These are phyloP conservation scores for Enteromius radiatus DNA, from an alignment of 2,797 vertebrate genomes.

Conservation along the genomic window DNA sequence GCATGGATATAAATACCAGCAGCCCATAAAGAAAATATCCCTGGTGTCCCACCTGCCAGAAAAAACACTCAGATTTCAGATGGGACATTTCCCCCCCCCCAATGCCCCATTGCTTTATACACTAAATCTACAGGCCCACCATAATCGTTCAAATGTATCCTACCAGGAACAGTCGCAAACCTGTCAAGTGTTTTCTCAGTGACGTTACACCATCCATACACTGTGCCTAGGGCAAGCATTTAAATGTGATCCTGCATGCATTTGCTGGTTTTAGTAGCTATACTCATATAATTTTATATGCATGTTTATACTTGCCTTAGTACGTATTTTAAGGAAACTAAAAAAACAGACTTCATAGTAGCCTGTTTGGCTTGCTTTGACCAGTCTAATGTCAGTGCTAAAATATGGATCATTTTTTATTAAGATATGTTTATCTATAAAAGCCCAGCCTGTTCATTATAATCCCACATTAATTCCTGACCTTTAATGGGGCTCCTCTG, in stretches of 20 bases:
- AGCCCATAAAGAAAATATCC: conserved; percentile 39
- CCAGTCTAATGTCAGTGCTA: conserved; percentile 40
- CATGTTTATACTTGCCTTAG: background rate
- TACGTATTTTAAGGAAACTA: background rate
- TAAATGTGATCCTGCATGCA: conserved; percentile 8
- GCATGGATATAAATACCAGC: conserved; percentile 34
- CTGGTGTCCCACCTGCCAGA: conserved; percentile 24
- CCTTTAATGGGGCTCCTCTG: conserved; percentile 49
- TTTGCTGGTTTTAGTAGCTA: background rate
- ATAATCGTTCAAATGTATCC: conserved; percentile 12
- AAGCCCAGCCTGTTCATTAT: conserved; percentile 50
- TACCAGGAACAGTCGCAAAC: conserved; percentile 15
- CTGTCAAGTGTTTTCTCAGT: conserved; percentile 15
- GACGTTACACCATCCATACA: background rate
- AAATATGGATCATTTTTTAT: conserved; percentile 37
- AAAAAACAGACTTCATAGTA: conserved; percentile 13
- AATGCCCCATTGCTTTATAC: conserved; percentile 1
- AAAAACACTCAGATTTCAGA: background rate
- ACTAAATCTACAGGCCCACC: conserved; percentile 18
- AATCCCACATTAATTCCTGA: conserved; percentile 61
- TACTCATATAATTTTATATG: background rate
- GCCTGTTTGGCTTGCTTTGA: background rate
- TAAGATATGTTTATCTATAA: conserved; percentile 55
- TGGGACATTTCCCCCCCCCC: conserved; percentile 3
- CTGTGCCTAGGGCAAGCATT: background rate